phyloP scores from a whole-genome alignment of 2,113 vertebrate species.

The Coptodon rendalli region DNA sequence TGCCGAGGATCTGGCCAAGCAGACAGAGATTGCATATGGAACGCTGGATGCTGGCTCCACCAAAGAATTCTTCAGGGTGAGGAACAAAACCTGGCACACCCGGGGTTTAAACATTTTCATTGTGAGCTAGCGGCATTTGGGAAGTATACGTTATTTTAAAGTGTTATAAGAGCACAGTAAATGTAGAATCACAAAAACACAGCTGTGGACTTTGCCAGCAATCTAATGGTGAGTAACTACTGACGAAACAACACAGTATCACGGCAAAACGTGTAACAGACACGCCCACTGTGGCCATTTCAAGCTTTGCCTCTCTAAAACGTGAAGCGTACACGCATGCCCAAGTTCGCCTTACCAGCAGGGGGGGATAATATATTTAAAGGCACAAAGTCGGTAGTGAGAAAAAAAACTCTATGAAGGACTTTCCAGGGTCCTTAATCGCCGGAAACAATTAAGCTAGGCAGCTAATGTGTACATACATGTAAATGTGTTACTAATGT shows the following conservation, averaged over 20 bases:
- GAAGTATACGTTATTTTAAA: background rate
- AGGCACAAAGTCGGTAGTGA: background rate
- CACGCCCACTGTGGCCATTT: background rate
- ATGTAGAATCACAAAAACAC: background rate
- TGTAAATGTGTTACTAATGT: background rate
- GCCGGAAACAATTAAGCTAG: background rate
- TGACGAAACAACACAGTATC: background rate
- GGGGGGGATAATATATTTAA: background rate
- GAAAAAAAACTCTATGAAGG: background rate
- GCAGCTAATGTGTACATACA: background rate
- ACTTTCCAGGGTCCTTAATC: background rate
- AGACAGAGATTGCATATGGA: constrained; percentile 96
- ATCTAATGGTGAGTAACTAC: background rate
- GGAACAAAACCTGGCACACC: background rate
- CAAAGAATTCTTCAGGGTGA: constrained; percentile 98
- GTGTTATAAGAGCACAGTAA: background rate
- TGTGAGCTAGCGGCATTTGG: background rate
- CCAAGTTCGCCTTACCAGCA: background rate
- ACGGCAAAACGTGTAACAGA: background rate
- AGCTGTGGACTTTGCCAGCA: background rate
- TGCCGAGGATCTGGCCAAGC: constrained; percentile 96
- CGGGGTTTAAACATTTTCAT: background rate
- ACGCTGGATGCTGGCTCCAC: constrained; percentile 96
- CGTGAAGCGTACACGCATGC: background rate
- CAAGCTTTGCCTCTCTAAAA: background rate